A percentile compares a stretch with the other conserved stretches of the same genome.
These are phyloP conservation scores for Caenorhabditis sinica DNA, from an alignment of 2,888 invertebrate species.

Conservation along the genomic window DNA sequence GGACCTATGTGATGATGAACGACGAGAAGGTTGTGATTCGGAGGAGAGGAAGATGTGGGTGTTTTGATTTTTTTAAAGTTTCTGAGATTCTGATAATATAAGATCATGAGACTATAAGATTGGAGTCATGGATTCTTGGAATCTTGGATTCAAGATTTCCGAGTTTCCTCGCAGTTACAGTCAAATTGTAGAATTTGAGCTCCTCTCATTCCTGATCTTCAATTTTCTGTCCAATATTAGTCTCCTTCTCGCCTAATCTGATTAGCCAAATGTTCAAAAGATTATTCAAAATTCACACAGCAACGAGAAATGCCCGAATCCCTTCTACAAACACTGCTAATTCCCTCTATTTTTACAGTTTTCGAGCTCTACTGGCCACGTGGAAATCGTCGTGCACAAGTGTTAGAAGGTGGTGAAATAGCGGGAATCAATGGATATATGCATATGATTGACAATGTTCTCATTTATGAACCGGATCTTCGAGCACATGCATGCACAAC, in stretches of 20 bases:
- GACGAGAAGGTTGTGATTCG: constrained; percentile 83
- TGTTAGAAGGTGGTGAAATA: constrained; percentile 90
- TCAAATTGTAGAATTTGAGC: background rate
- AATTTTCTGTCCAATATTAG: background rate
- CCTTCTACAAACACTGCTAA: background rate
- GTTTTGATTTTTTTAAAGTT: background rate
- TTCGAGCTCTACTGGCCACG: constrained; percentile 84
- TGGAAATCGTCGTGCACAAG: constrained; percentile 82
- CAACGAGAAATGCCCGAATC: background rate
- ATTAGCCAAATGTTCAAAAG: constrained; percentile 20
- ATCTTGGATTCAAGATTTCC: too few species aligned
- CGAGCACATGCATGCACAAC: constrained; percentile 70
- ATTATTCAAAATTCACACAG: constrained; percentile 5
- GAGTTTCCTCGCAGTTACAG: too few species aligned
- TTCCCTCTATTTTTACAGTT: constrained; percentile 71
- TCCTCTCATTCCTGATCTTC: too few species aligned
- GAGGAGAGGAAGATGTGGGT: constrained; percentile 82
- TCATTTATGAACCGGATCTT: constrained; percentile 85
- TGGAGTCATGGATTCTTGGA: too few species aligned
- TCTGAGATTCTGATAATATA: background rate
- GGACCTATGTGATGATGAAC: constrained; percentile 84
- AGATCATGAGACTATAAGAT: background rate
- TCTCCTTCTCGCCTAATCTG: background rate
- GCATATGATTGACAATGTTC: constrained; percentile 93
- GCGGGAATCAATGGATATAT: constrained; percentile 97